A percentile compares a stretch with the other conserved stretches of the same genome.
These are phyloP conservation scores for Marmota monax DNA, from an alignment of 2,113 vertebrate species.

Conservation along the genomic window DNA sequence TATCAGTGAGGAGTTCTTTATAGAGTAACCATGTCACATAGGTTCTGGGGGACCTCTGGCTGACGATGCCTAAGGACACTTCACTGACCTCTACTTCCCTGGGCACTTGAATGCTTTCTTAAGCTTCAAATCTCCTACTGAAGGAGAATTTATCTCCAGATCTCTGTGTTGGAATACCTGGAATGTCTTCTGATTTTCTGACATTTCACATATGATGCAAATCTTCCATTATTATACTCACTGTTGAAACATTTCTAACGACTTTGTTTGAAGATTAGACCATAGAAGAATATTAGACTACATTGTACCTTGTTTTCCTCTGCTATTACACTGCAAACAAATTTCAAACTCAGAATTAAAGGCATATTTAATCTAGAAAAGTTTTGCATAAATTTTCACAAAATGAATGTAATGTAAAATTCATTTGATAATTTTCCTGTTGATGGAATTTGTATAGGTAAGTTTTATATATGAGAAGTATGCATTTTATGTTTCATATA, in stretches of 20 bases:
- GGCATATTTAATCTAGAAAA: neutral
- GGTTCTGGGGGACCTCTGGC: neutral
- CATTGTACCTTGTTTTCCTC: neutral
- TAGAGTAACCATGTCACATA: neutral
- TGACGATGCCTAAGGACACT: too few species aligned
- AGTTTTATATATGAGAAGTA: neutral
- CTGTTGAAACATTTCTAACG: neutral
- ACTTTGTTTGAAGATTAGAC: neutral
- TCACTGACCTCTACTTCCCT: neutral
- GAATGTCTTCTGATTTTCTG: neutral
- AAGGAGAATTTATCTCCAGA: neutral
- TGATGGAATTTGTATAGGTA: neutral
- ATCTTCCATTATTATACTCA: neutral
- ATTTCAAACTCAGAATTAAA: neutral
- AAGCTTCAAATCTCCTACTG: neutral
- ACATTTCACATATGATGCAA: neutral
- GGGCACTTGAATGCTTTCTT: neutral
- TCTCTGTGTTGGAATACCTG: neutral
- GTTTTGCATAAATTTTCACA: neutral
- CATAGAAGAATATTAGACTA: neutral
- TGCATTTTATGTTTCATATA: too few species aligned
- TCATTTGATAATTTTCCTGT: neutral
- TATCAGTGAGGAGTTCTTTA: neutral
- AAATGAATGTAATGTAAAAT: neutral
- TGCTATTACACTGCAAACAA: neutral